Evolutionary conservation across 2,113 vertebrate genomes (phyloP).

Genomic region (Fregata magnificens): DNA sequence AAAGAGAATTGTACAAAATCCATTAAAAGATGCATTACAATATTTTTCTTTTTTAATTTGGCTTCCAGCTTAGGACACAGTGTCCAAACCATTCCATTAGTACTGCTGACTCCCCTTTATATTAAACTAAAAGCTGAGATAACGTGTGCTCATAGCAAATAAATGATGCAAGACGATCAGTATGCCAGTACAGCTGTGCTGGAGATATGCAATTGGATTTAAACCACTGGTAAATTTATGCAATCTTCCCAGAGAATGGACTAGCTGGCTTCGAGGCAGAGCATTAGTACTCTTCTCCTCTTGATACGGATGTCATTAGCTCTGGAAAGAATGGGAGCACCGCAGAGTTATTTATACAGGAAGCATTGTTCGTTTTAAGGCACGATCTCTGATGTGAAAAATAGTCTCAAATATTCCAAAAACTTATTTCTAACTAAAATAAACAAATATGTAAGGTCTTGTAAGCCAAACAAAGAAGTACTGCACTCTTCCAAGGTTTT

Average conservation of each 20-base stretch:
- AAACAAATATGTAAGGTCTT: not conserved
- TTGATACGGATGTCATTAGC: not conserved
- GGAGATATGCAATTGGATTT: not conserved
- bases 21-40: not conserved
- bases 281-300: not conserved
- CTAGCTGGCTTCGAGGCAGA: not conserved
- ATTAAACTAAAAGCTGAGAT: constrained; percentile 21
- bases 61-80: not conserved
- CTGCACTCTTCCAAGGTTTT: not conserved
- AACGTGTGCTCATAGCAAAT: not conserved
- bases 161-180: constrained; percentile 1
- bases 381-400: not conserved
- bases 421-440: not conserved
- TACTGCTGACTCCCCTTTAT: not conserved
- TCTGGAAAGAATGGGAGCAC: not conserved
- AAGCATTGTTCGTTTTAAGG: not conserved
- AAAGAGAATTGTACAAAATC: not conserved
- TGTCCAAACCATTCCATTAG: constrained; percentile 8
- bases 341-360: not conserved
- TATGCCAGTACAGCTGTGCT: not conserved
- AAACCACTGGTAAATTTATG: constrained; percentile 8
- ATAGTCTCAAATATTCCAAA: not conserved
- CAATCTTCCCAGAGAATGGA: not conserved
- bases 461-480: not conserved
- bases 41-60: not conserved